A percentile compares a stretch with the other conserved stretches of the same genome.
Conservation (phyloP, 2,797 vertebrate genomes). For the Sebastolobus alascanus region DNA sequence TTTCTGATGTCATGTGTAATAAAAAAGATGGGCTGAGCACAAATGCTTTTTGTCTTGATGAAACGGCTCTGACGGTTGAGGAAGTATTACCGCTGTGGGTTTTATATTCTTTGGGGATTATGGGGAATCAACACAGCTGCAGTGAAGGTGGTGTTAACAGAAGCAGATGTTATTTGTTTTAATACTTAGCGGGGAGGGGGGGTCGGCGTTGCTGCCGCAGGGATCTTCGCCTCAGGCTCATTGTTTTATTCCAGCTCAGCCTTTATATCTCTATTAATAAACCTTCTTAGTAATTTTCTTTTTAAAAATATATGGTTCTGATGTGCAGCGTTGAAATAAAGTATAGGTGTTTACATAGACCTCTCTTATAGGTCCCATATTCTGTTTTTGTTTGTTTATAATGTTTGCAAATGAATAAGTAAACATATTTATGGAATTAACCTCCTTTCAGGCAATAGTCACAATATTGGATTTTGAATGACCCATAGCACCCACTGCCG, state of each 20-base stretch:
- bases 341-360: not conserved
- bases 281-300: not conserved
- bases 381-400: slow-evolving; percentile 22
- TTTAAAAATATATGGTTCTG: slow-evolving; percentile 28
- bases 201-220: not conserved
- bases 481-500: not conserved
- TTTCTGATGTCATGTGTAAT: slow-evolving; percentile 28
- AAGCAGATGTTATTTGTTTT: slow-evolving; percentile 82
- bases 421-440: slow-evolving; percentile 8
- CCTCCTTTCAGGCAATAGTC: not conserved
- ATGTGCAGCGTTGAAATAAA: not conserved
- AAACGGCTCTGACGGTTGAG: slow-evolving; percentile 65
- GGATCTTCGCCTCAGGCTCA: slow-evolving; percentile 30
- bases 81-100: slow-evolving; percentile 46
- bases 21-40: slow-evolving; percentile 13
- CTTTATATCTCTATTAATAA: slow-evolving; percentile 40
- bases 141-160: slow-evolving; percentile 68
- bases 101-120: slow-evolving; percentile 74
- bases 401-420: not conserved
- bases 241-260: slow-evolving; percentile 16
- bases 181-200: slow-evolving; percentile 39
- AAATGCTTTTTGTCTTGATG: slow-evolving; percentile 61
- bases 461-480: not conserved
- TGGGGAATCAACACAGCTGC: slow-evolving; percentile 76
- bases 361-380: fast-evolving